These are phyloP conservation scores for Naja naja DNA, from an alignment of 2,113 vertebrate species.

Conservation along the genomic window DNA sequence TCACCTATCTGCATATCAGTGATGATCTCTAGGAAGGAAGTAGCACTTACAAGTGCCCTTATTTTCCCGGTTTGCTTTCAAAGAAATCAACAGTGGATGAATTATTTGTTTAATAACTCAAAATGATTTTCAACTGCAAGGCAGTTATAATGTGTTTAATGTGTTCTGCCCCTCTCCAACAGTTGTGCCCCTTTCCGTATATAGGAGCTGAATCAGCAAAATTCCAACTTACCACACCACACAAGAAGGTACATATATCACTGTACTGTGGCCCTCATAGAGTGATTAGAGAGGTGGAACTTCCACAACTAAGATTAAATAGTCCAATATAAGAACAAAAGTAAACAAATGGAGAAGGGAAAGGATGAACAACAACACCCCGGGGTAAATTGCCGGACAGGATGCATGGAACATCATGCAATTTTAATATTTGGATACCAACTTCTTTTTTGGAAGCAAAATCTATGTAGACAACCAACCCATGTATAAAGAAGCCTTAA, in stretches of 20 bases:
- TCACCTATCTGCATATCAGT: neutral
- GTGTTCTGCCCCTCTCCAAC: neutral
- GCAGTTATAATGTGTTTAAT: neutral
- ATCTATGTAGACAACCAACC: neutral
- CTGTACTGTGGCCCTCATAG: neutral
- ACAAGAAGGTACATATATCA: neutral
- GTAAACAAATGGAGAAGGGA: neutral
- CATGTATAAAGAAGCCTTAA: neutral
- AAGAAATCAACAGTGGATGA: neutral
- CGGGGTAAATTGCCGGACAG: neutral
- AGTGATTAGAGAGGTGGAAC: neutral
- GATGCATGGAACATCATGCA: neutral
- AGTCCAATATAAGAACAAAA: conserved; percentile 35
- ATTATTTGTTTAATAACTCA: neutral
- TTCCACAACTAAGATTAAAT: conserved; percentile 40
- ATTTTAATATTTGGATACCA: neutral
- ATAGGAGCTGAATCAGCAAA: neutral
- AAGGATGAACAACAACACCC: conserved; percentile 12
- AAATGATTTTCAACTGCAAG: neutral
- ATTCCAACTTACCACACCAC: neutral
- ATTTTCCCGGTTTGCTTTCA: neutral
- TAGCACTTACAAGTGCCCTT: neutral
- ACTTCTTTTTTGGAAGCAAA: neutral
- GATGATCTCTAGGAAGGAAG: fast-evolving
- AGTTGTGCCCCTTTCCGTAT: neutral